A percentile compares a stretch with the other conserved stretches of the same genome.
These are phyloP conservation scores for Leucophenga varia DNA, from an alignment of 1,140 invertebrate genomes.

Conservation along the genomic window DNA sequence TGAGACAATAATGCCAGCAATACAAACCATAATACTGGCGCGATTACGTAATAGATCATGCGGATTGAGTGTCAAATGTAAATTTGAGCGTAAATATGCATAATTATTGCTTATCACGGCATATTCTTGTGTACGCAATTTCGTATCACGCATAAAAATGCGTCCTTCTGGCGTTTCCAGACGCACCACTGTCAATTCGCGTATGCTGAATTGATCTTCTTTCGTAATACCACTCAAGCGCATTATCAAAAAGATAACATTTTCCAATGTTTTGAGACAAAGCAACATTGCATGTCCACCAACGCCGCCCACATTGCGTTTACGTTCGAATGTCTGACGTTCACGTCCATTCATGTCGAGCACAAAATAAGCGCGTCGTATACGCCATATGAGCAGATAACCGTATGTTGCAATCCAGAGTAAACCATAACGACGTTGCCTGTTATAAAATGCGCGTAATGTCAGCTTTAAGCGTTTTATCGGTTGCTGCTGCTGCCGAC, in stretches of 20 bases:
- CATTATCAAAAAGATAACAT: slow-evolving; percentile 29
- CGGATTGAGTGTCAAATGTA: slow-evolving; percentile 30
- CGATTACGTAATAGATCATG: slow-evolving; percentile 21
- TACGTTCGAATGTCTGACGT: slow-evolving; percentile 8
- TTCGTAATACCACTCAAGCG: slow-evolving; percentile 18
- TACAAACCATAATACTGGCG: slow-evolving; percentile 34
- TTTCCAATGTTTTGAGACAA: slow-evolving; percentile 27
- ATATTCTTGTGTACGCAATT: slow-evolving; percentile 19
- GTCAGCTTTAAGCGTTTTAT: slow-evolving; percentile 20
- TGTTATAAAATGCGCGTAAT: slow-evolving; percentile 30
- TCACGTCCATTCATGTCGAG: slow-evolving; percentile 30
- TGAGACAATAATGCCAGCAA: slow-evolving; percentile 37
- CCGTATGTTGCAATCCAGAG: slow-evolving; percentile 20
- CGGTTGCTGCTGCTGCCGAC: slow-evolving; percentile 6
- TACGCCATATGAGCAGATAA: slow-evolving; percentile 37
- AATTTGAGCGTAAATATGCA: slow-evolving; percentile 31
- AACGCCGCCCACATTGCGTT: too few relatives aligned
- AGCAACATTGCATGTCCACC: slow-evolving; percentile 27
- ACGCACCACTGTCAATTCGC: slow-evolving; percentile 38
- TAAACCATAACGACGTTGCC: slow-evolving; percentile 26
- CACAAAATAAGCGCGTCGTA: slow-evolving; percentile 24
- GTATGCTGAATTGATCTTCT: slow-evolving; percentile 24
- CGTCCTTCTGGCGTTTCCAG: slow-evolving; percentile 32
- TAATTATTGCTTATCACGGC: slow-evolving; percentile 34
- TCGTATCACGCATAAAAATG: slow-evolving; percentile 22